Evolutionary conservation across 2,113 vertebrate species (phyloP), one percentile per base, ranked within the genome.

Genomic region (Callipepla californica): DNA sequence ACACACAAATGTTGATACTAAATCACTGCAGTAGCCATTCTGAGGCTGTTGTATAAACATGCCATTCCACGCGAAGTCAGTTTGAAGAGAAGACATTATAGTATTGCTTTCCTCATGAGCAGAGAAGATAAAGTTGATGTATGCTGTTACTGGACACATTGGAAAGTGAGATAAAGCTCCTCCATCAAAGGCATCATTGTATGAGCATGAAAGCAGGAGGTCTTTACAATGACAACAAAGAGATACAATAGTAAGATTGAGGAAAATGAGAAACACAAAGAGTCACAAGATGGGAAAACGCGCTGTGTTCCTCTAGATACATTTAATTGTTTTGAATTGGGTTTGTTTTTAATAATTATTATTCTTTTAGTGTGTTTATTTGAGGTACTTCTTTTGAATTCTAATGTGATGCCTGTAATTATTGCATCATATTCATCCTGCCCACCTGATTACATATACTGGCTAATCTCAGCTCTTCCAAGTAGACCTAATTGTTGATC

Each of bases 101-200:
- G 75, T 74, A 84, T 82, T 48, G 83, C 74, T 75, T 94, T 73
- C 76, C 85, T 89, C 40, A 67, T 98, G 97, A 91, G 89, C 69
- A 63, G 68, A 73, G n/a, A 92, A 98, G 98, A 98, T 98, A 98
- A 98, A 77, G 44, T 78, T 94, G 92, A 96, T 72, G 34, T 42
- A 91, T 94, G 68, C 20, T 57, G 22, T 32, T 70, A n/a, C 13
- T 82, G 67, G 67, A 75, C 88, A 38, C 6, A 3, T 89, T 94
- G 90, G 45, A 80, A 85, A 72, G 89, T 92, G 90, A 96, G 97
- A 97, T 97, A 97, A 96, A 82, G 53, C 69, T 83, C 57, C 14
- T 51, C 7, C 20, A 65, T 88, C 50, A 92, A 94, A 87, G 68
- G 28, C 36, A 40, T 72, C 45, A 59, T 94, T 96, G 76, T 95